A percentile compares a stretch with the other conserved stretches of the same genome.
Conservation (phyloP, 2,113 vertebrate genomes). For the Heptranchias perlo region DNA sequence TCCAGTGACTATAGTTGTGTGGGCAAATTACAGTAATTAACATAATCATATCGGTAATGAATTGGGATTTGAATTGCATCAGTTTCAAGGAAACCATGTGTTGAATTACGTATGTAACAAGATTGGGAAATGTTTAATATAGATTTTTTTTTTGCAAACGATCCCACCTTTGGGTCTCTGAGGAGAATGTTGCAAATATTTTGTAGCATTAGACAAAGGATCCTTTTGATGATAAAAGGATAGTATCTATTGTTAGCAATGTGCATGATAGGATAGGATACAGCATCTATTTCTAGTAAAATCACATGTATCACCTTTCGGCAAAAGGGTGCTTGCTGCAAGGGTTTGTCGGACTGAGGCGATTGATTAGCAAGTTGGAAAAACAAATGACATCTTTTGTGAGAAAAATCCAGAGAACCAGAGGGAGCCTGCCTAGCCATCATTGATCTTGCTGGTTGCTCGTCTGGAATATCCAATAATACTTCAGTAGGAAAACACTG, state of each 20-base stretch:
- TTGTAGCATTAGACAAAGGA: not conserved
- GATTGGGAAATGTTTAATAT: not conserved
- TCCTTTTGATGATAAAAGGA: not conserved
- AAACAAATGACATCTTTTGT: not conserved
- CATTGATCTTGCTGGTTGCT: not conserved
- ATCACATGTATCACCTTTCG: not conserved
- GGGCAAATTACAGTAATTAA: not conserved
- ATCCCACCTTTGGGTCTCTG: not conserved
- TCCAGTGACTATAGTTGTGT: not conserved
- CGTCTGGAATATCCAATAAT: not conserved
- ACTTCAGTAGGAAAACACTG: not conserved
- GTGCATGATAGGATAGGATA: not conserved
- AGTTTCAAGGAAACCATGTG: not conserved
- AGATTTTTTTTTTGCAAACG: not conserved
- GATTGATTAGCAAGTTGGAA: not conserved
- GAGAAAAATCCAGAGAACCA: not conserved
- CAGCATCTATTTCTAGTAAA: not conserved
- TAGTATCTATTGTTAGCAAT: not conserved
- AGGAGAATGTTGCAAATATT: not conserved
- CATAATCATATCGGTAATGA: not conserved
- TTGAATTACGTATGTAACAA: not conserved
- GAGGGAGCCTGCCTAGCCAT: not conserved
- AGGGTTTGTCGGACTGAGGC: not conserved
- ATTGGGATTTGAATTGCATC: not conserved
- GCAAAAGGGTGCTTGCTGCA: too few relatives aligned